These are phyloP conservation scores for Cuculus canorus DNA, from an alignment of 2,797 vertebrate genomes.

Conservation along the genomic window DNA sequence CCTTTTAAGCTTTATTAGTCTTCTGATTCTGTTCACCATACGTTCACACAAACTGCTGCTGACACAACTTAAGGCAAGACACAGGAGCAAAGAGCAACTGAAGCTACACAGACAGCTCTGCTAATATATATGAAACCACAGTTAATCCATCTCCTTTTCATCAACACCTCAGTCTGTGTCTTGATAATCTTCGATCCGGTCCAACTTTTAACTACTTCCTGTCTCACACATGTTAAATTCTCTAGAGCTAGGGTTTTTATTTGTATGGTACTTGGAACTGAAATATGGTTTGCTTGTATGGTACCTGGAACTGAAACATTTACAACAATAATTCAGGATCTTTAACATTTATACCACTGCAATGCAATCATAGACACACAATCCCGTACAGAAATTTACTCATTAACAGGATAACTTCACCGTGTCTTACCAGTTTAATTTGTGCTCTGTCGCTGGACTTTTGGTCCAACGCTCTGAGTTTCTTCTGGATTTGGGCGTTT, in stretches of 20 bases:
- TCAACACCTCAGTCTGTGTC: neutral
- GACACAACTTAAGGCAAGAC: neutral
- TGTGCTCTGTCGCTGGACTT: slow-evolving; percentile 84
- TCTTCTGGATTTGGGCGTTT: slow-evolving; percentile 84
- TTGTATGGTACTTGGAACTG: neutral
- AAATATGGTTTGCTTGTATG: neutral
- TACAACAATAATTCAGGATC: neutral
- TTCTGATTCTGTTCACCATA: neutral
- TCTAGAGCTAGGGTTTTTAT: neutral
- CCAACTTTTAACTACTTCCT: neutral
- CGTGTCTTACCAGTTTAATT: slow-evolving; percentile 76
- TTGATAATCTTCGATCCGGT: neutral
- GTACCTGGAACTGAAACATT: neutral
- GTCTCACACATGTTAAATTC: neutral
- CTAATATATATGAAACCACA: neutral
- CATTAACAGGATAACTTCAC: neutral
- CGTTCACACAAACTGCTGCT: neutral
- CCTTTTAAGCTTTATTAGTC: neutral
- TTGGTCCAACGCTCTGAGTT: slow-evolving; percentile 73
- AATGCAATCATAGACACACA: neutral
- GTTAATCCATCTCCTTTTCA: neutral
- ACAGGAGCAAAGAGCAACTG: neutral
- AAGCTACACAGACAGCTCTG: neutral
- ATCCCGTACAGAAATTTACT: neutral
- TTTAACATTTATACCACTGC: neutral